Evolutionary conservation across 2,113 vertebrate genomes (phyloP), one percentile per base, ranked within the genome.

Genomic region (Lophotis ruficrista): DNA sequence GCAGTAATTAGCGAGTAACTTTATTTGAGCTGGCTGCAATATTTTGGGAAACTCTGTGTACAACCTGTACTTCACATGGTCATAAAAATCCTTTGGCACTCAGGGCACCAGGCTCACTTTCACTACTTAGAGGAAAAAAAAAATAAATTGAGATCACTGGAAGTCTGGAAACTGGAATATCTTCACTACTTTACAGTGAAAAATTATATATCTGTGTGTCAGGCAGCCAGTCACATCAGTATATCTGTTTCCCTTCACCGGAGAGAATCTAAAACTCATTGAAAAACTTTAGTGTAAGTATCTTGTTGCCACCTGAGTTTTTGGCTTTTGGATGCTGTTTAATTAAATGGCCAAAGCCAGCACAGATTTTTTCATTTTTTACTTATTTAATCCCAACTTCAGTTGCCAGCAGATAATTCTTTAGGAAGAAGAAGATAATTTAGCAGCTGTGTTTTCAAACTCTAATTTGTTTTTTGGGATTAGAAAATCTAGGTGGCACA

Each of bases 341-440:
- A 48, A 38, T 37, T 35, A 50, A 83, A 68, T 33, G 35, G 22
- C 3, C 38, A 71, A 86, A 77, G 57, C 33, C 5, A 20, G 20
- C 27, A 20, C 0, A 2, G 13, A 11, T 7, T 33, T n/a, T 14
- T 54, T 37, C 5, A 6, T 37, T 33, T 12, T 28, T n/a, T 5
- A 15, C 12, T 64, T 73, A 30, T 56, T 85, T 54, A 93, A 51
- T 35, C 22, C 8, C 45, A 83, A 16, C 15, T 69, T 27, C 47
- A 71, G 8, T 20, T 66, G 14, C 13, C 41, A 43, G 37, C 10
- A 53, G 11, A 30, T 3, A 79, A 50, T 18, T 64, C 10, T 21
- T 80, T 54, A 54, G 14, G 33, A 54, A 71, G 24, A 51, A 6
- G 10, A 45, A 57, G 3, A 28, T 60, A 38, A 35, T 4, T 47